phyloP scores from a whole-genome alignment of 2,797 vertebrate species.

The Gallinago solitaria region DNA sequence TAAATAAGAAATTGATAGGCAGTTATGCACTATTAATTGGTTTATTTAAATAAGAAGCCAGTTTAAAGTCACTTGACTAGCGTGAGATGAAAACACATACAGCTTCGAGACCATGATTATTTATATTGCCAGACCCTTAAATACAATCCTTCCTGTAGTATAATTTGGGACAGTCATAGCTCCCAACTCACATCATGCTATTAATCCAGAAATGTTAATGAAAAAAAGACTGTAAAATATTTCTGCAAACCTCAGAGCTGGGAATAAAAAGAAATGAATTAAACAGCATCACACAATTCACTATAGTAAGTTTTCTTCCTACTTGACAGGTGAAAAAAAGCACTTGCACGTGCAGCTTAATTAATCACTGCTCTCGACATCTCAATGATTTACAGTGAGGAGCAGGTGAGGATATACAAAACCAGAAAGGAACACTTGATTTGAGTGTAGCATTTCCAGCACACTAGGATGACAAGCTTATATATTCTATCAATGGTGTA shows the following conservation, averaged over 20 bases:
- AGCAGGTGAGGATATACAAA: slow-evolving; percentile 95
- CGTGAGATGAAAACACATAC: not conserved
- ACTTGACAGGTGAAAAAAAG: slow-evolving; percentile 89
- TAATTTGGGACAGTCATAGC: slow-evolving; percentile 9
- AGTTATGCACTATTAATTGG: slow-evolving; percentile 10
- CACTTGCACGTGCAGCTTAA: slow-evolving; percentile 89
- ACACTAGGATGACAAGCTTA: slow-evolving; percentile 84
- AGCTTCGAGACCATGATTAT: accelerated
- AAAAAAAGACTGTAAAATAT: slow-evolving; percentile 64
- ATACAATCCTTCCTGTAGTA: not conserved
- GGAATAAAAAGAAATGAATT: slow-evolving; percentile 64
- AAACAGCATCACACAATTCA: slow-evolving; percentile 69
- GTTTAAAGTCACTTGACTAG: not conserved
- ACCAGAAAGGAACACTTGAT: slow-evolving; percentile 78
- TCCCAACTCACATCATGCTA: not conserved
- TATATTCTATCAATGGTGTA: slow-evolving; percentile 80
- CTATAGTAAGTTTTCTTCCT: slow-evolving; percentile 72
- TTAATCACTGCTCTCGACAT: slow-evolving; percentile 90
- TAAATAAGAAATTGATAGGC: slow-evolving; percentile 56
- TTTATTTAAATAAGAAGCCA: not conserved
- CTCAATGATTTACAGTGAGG: slow-evolving; percentile 90
- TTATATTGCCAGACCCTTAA: not conserved
- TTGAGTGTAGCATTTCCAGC: slow-evolving; percentile 76
- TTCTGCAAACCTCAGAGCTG: slow-evolving; percentile 45
- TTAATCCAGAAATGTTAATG: slow-evolving; percentile 11